Evolutionary conservation across 2,888 invertebrate genomes (phyloP).

Genomic region (Eumacrocentrus americanus): DNA sequence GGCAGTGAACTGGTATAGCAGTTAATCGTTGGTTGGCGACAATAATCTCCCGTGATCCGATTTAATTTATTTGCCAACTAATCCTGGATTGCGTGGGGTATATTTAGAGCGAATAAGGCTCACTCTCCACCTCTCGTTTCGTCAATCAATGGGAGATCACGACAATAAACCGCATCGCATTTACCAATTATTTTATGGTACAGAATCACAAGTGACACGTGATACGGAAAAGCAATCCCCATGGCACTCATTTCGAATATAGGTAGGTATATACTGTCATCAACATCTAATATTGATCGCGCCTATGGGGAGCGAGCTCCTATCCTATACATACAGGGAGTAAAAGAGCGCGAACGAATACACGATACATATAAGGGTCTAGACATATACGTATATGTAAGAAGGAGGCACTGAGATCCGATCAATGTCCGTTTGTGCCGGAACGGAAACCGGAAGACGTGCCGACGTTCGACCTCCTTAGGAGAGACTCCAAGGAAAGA

Average conservation of each 20-base stretch:
- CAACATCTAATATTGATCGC: conserved; percentile 23
- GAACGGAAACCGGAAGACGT: conserved; percentile 44
- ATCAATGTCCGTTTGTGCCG: conserved; percentile 46
- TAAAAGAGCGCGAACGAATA: not conserved
- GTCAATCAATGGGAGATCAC: conserved; percentile 4
- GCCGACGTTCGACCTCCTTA: conserved; percentile 48
- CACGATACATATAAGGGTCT: not conserved
- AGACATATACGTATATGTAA: not conserved
- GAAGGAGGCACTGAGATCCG: conserved; percentile 38
- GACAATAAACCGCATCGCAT: not conserved
- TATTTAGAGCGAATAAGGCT: not conserved
- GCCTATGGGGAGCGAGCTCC: not conserved
- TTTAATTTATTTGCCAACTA: conserved; percentile 13
- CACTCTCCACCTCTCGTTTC: not conserved
- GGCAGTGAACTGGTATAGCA: no score
- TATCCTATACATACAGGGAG: not conserved
- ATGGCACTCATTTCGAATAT: not conserved
- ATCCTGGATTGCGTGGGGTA: conserved; percentile 4
- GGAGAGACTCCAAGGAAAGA: conserved; percentile 36
- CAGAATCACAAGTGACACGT: not conserved
- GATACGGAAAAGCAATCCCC: conserved; percentile 17
- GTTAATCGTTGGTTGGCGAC: no score
- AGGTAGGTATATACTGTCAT: not conserved
- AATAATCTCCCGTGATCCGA: no score
- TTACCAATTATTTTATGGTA: not conserved